Evolutionary conservation across 2,888 invertebrate species (phyloP).

Genomic region (Biston stratarius): DNA sequence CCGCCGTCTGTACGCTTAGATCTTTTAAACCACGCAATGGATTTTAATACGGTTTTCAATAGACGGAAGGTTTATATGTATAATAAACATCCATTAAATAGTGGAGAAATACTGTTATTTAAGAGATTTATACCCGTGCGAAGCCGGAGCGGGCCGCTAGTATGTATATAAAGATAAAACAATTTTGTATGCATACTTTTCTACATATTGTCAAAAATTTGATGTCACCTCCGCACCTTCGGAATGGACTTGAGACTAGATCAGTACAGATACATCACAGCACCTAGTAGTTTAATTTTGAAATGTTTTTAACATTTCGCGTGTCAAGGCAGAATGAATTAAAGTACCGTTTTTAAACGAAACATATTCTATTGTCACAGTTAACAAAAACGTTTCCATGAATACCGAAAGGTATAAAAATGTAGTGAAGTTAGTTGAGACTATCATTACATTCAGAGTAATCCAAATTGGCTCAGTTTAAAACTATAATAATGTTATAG

Average conservation of each 20-base stretch:
- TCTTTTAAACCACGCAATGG: too few relatives aligned
- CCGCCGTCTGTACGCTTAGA: too few relatives aligned
- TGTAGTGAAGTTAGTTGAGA: neutral
- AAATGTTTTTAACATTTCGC: constrained; percentile 76
- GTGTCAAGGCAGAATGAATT: constrained; percentile 70
- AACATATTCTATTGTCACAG: constrained; percentile 25
- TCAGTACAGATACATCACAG: constrained; percentile 69
- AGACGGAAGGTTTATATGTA: too few relatives aligned
- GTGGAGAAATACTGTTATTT: too few relatives aligned
- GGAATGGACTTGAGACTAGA: constrained; percentile 77
- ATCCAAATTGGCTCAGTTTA: neutral
- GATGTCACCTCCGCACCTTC: constrained; percentile 41
- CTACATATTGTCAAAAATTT: constrained; percentile 19
- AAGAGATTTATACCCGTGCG: too few relatives aligned
- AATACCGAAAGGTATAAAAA: constrained; percentile 4
- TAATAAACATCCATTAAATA: too few relatives aligned
- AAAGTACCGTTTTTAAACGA: constrained; percentile 60
- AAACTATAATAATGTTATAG: constrained; percentile 36
- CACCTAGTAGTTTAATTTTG: constrained; percentile 62
- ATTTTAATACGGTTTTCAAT: too few relatives aligned
- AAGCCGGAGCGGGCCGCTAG: too few relatives aligned
- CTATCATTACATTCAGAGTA: neutral
- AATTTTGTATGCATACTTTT: neutral
- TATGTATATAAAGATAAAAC: too few relatives aligned
- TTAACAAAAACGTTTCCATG: neutral